Evolutionary conservation across 2,888 invertebrate species (phyloP), one percentile per base, ranked within the genome.

Genomic region (Heliconius cydno): DNA sequence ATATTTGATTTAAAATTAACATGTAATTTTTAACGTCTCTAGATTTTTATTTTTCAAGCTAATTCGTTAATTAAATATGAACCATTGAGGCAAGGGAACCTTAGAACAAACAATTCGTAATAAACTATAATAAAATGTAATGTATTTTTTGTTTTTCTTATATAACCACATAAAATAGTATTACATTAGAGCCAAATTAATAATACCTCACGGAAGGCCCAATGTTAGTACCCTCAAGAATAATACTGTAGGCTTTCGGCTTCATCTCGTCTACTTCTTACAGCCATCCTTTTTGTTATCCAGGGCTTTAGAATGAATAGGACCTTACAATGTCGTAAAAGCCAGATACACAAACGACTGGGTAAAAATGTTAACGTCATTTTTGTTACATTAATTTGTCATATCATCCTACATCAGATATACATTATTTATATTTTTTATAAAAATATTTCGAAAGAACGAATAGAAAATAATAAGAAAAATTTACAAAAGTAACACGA

Each of bases 171-270:
- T 30, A 30, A 67, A 22, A 67, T 28, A 30, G 19, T 28, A 30
- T 66, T 66, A 52, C 22, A 65, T 30, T 15, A 13, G 15, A 12
- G 15, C 28, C 19, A 46, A 41, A 41, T 70, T 46, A 70, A 25
- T n/a, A 41, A 25, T 70, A 15, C 3, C 25, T 41, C 15, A 41
- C 25, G 7, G 72, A 57, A 57, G 15, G 38, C 28, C 46, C 46
- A 22, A 52, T 73, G 57, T 38, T 34, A 60, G 73, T 73, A 34
- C 28, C 72, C 72, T 57, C 34, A 34, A 60, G 60, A 72, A 78
- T 78, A 72, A 78, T 72, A 77, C 41, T 72, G 66, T 65, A 66
- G 72, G 77, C 46, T 78, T 77, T 77, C 22, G 60, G n/a, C 65
- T 65, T 65, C 52, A 65, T 71, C 72, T 65, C 66, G 10, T 72